These are phyloP conservation scores for Erebia palarica DNA, from an alignment of 2,888 invertebrate species.

Conservation along the genomic window DNA sequence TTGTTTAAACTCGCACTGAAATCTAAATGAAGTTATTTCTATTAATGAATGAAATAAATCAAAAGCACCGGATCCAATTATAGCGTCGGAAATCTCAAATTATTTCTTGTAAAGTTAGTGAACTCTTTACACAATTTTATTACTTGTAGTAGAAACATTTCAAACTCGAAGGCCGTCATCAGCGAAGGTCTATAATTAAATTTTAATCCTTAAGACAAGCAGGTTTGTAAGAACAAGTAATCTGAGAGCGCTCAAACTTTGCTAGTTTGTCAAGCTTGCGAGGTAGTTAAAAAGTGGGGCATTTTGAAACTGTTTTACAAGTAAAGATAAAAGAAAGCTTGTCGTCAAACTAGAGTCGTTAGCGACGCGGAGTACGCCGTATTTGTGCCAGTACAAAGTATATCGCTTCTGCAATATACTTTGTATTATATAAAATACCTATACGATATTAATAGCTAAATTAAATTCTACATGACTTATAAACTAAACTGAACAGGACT, in stretches of 20 bases:
- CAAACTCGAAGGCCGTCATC: constrained; percentile 33
- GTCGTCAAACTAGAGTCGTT: constrained; percentile 35
- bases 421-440: constrained; percentile 3
- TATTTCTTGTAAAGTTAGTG: constrained; percentile 1
- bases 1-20: no score
- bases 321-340: constrained; percentile 29
- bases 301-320: constrained; percentile 34
- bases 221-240: constrained; percentile 28
- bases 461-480: not conserved
- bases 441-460: no score
- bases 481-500: no score
- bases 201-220: constrained; percentile 42
- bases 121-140: not conserved
- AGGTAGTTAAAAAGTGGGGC: constrained; percentile 29
- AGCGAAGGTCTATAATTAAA: constrained; percentile 42
- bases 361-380: constrained; percentile 17
- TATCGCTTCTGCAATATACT: constrained; percentile 1
- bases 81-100: constrained; percentile 1
- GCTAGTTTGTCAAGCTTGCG: constrained; percentile 34
- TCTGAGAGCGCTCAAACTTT: constrained; percentile 36
- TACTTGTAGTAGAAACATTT: constrained; percentile 24
- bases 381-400: not conserved
- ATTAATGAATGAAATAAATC: not conserved
- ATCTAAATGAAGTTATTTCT: not conserved
- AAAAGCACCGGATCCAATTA: not conserved